Conservation (phyloP, 2,113 vertebrate genomes). For the Thamnophis sirtalis region DNA sequence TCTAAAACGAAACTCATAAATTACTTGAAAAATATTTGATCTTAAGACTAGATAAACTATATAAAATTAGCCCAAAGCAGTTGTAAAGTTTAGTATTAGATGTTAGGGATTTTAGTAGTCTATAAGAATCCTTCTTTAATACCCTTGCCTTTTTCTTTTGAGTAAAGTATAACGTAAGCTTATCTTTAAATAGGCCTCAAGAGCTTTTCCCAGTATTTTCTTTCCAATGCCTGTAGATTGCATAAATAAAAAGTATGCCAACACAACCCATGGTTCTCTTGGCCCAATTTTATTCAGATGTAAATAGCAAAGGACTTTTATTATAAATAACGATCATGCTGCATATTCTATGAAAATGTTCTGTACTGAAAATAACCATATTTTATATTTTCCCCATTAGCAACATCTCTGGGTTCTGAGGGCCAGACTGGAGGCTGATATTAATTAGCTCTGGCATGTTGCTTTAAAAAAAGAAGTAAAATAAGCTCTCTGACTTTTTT, state of each 20-base stretch:
- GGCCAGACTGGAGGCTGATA: neutral
- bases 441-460: neutral
- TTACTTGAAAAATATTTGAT: neutral
- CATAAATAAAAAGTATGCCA: neutral
- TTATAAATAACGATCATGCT: neutral
- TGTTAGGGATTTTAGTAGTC: neutral
- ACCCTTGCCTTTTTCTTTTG: slow-evolving; percentile 23
- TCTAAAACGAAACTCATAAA: neutral
- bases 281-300: neutral
- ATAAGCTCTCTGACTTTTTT: neutral
- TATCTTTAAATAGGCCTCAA: neutral
- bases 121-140: neutral
- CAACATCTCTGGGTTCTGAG: slow-evolving; percentile 2
- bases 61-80: neutral
- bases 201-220: neutral
- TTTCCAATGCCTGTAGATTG: neutral
- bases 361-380: neutral
- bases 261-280: rapidly evolving
- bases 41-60: neutral
- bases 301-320: neutral
- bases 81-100: neutral
- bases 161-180: neutral
- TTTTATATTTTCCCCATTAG: neutral
- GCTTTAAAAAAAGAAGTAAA: neutral
- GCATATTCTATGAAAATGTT: neutral